Conservation (phyloP, 2,888 invertebrate species). For the Margaritifera margaritifera region DNA sequence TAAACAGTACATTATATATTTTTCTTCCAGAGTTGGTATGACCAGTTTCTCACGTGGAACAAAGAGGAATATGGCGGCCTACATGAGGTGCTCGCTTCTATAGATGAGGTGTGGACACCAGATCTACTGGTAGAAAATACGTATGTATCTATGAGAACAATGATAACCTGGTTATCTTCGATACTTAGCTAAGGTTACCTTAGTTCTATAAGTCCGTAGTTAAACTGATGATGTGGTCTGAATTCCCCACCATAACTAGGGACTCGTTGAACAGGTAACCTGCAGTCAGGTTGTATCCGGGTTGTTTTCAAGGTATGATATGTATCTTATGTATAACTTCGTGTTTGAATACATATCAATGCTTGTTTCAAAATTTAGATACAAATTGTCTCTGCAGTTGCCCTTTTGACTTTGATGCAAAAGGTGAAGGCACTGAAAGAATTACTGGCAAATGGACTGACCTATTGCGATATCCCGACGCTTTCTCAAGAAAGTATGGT, state of each 20-base stretch:
- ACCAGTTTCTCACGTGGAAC: constrained; percentile 52
- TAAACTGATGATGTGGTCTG: neutral
- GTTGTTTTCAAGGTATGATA: no score
- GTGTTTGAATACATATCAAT: no score
- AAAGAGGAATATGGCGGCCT: constrained; percentile 45
- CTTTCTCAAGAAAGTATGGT: no score
- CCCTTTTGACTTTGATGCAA: no score
- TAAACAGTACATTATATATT: neutral
- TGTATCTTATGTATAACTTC: no score
- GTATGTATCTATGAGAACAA: constrained; percentile 27
- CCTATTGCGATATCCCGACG: no score
- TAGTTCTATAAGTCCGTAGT: neutral
- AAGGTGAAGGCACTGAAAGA: no score
- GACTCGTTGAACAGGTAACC: no score
- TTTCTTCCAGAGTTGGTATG: constrained; percentile 45
- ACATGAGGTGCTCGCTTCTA: constrained; percentile 47
- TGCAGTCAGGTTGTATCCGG: no score
- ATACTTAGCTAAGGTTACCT: neutral
- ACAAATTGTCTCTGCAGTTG: no score
- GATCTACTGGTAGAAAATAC: constrained; percentile 56
- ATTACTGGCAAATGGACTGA: no score
- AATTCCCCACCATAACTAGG: neutral
- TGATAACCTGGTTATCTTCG: neutral
- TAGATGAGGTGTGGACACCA: constrained; percentile 52
- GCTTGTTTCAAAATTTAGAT: no score